Evolutionary conservation across 2,888 invertebrate species (phyloP).

Genomic region (Tortrix viridana): DNA sequence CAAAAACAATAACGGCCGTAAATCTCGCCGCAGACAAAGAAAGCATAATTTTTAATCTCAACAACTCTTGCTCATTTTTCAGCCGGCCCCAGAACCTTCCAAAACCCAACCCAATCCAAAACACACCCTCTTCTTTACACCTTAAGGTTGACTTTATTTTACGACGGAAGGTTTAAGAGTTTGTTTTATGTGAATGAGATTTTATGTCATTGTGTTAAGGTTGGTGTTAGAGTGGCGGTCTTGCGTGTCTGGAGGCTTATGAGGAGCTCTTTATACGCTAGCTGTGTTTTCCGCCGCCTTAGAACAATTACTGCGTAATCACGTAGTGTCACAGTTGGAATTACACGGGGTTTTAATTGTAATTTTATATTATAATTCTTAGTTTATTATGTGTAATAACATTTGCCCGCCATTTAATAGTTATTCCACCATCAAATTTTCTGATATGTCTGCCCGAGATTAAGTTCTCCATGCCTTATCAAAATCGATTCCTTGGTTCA

Average conservation of each 20-base stretch:
- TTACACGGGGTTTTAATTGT: background rate
- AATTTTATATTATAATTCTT: too few species aligned
- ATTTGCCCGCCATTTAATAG: too few species aligned
- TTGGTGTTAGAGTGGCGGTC: constrained; percentile 26
- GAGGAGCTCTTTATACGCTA: constrained; percentile 51
- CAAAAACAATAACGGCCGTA: constrained; percentile 33
- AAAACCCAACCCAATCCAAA: background rate
- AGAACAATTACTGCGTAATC: constrained; percentile 35
- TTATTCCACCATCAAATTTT: too few species aligned
- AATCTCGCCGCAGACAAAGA: constrained; percentile 57
- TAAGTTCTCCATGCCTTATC: too few species aligned
- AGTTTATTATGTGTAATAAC: too few species aligned
- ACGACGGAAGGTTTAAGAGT: background rate
- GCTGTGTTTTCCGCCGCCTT: constrained; percentile 14
- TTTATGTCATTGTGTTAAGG: constrained; percentile 47
- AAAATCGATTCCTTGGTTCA: too few species aligned
- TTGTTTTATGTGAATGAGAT: constrained; percentile 45
- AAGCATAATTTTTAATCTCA: constrained; percentile 78
- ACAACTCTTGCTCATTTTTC: constrained; percentile 79
- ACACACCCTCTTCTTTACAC: constrained; percentile 1
- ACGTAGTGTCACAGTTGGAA: constrained; percentile 26
- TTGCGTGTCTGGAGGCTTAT: constrained; percentile 61
- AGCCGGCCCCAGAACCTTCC: constrained; percentile 41
- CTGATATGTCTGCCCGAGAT: too few species aligned
- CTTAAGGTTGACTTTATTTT: constrained; percentile 8